Conservation (phyloP, 2,888 invertebrate species). For the Halictus ligatus region DNA sequence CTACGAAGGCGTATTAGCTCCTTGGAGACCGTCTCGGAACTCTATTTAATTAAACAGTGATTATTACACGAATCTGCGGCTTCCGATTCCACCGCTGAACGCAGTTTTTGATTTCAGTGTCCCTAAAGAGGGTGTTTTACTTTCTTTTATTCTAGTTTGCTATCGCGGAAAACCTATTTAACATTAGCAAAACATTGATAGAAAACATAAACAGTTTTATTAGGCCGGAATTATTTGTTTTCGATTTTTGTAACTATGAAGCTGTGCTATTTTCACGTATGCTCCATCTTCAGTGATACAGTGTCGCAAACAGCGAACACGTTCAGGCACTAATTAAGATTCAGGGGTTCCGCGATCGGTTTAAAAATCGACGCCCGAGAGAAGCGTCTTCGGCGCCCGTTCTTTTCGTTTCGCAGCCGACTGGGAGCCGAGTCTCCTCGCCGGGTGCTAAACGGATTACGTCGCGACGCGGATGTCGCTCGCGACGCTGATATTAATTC, state of each 20-base stretch:
- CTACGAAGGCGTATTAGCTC: background rate
- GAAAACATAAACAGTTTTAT: too few species aligned
- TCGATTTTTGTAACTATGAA: too few species aligned
- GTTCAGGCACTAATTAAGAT: background rate
- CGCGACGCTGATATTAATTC: conserved; percentile 82
- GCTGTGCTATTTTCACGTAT: too few species aligned
- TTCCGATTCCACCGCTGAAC: too few species aligned
- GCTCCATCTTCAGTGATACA: too few species aligned
- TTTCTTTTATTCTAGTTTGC: too few species aligned
- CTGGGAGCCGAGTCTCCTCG: conserved; percentile 38
- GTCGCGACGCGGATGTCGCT: conserved; percentile 76
- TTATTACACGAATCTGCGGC: background rate
- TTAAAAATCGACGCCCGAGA: background rate
- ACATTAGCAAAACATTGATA: too few species aligned
- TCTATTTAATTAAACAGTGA: background rate
- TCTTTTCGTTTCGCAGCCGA: conserved; percentile 47
- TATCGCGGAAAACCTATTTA: too few species aligned
- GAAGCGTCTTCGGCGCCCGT: background rate
- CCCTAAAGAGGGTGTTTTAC: too few species aligned
- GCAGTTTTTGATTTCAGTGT: too few species aligned
- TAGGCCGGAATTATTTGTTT: too few species aligned
- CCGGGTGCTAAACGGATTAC: conserved; percentile 78
- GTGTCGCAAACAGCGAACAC: too few species aligned
- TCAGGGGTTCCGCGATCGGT: background rate
- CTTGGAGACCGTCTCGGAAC: background rate